Evolutionary conservation across 2,113 vertebrate genomes (phyloP).

Genomic region (Bambusicola thoracicus): DNA sequence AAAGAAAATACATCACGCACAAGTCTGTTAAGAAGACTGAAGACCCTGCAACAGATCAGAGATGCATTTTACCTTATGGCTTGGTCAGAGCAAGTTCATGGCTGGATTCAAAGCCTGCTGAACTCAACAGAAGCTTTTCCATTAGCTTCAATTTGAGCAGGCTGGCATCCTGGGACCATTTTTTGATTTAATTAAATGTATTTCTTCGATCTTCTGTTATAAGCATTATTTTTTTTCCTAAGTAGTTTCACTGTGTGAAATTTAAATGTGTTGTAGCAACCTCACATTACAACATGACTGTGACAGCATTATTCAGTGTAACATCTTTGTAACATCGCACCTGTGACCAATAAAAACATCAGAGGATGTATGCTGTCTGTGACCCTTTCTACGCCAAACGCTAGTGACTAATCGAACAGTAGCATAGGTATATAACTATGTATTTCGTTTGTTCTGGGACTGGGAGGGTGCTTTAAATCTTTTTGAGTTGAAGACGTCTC

Average conservation of each 20-base stretch:
- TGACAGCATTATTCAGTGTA: constrained; percentile 55
- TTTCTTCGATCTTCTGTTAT: constrained; percentile 46
- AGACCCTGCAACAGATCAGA: background rate
- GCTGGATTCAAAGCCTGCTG: constrained; percentile 2
- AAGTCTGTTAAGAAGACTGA: constrained; percentile 3
- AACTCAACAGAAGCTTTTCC: constrained; percentile 7
- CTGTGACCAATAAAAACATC: constrained; percentile 54
- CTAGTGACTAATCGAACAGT: background rate
- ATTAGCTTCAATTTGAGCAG: background rate
- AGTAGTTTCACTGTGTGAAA: constrained; percentile 63
- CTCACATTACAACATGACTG: constrained; percentile 13
- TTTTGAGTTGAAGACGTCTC: background rate
- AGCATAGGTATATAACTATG: background rate
- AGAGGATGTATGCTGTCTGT: background rate
- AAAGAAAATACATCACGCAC: constrained; percentile 25
- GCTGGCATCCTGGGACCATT: constrained; percentile 17
- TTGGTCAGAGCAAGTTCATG: background rate
- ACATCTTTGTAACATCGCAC: constrained; percentile 23
- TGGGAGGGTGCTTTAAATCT: background rate
- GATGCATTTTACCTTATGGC: background rate
- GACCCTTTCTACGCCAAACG: background rate
- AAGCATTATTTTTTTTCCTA: background rate
- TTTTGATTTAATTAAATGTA: constrained; percentile 12
- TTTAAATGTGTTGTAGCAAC: constrained; percentile 60
- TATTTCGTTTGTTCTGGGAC: background rate